Evolutionary conservation across 1,140 invertebrate genomes (phyloP), one percentile per base, ranked within the genome.

Genomic region (Drosophila carrolli): DNA sequence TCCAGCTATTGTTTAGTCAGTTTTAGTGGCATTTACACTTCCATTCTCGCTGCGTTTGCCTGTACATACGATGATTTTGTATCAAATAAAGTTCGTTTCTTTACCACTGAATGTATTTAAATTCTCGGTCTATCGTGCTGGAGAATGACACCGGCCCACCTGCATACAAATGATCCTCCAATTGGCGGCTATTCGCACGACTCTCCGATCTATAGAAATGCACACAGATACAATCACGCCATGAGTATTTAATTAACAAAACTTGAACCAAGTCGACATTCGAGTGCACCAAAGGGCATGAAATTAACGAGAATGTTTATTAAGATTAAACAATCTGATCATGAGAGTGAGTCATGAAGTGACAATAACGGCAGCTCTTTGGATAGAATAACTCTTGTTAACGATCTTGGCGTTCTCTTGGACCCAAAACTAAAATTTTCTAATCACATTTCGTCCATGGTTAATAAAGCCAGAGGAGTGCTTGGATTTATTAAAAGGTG

Each of bases 61-160:
- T 73, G 41, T 73, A 73, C 48, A 73, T 73, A 73, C 50, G 68
- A 73, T 62, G 67, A n/a, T 65, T 70, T 50, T 63, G 66, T 63
- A 70, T 63, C 66, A 70, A 73, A 73, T 73, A 73, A 73, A 73
- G 68, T 73, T 73, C 61, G 56, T 73, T 73, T 73, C 68, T 71
- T 71, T 56, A 47, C 47, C 56, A 73, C 35, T 10, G 23, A 16
- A 46, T 50, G 68, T 73, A 73, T 73, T 73, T 50, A 47, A 73
- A 73, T 73, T 47, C 38, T 38, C 16, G 10, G 57, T 16, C 29
- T 37, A 37, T 51, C 32, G 46, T 40, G 16, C 67, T 23, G 67
- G 43, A 59, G 67, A 73, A 73, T 60, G 55, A 73, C 70, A 60
- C 50, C 19, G 19, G 13, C 46, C 8, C 41, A 54, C 68, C 47